Conservation (phyloP, 2,888 invertebrate genomes). For the Abrostola tripartita region DNA sequence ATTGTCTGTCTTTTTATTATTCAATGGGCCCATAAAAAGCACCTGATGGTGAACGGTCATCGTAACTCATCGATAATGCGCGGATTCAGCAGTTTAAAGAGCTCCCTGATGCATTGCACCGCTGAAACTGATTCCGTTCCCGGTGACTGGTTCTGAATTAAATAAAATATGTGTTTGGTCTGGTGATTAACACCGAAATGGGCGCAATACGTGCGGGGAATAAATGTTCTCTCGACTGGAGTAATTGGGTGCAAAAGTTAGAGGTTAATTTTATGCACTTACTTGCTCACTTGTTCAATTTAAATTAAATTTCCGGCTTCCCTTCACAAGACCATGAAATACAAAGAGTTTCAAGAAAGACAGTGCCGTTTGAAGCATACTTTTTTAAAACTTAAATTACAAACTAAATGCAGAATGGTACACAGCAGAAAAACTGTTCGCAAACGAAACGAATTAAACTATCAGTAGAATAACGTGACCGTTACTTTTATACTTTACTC, state of each 20-base stretch:
- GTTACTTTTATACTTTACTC: constrained; percentile 65
- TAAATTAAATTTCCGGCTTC: constrained; percentile 8
- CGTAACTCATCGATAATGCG: constrained; percentile 59
- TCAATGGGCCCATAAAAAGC: constrained; percentile 55
- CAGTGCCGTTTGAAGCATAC: constrained; percentile 18
- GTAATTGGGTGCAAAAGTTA: constrained; percentile 12
- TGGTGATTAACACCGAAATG: constrained; percentile 38
- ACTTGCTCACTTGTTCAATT: not conserved
- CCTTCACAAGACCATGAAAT: constrained; percentile 17
- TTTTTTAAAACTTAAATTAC: constrained; percentile 63
- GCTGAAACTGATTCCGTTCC: constrained; percentile 50
- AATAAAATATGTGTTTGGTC: constrained; percentile 43
- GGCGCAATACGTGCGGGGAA: not conserved
- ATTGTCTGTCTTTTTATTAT: constrained; percentile 48
- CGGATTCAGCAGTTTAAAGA: constrained; percentile 56
- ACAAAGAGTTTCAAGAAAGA: constrained; percentile 27
- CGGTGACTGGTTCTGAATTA: constrained; percentile 43
- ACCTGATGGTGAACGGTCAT: constrained; percentile 58
- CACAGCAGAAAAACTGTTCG: constrained; percentile 66
- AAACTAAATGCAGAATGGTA: constrained; percentile 67
- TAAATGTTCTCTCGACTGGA: not conserved
- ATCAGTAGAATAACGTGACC: constrained; percentile 78
- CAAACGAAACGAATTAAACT: constrained; percentile 82
- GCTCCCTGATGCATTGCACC: constrained; percentile 58
- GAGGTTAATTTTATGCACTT: not conserved